phyloP scores from a whole-genome alignment of 2,113 vertebrate genomes.

The Archocentrus centrarchus region DNA sequence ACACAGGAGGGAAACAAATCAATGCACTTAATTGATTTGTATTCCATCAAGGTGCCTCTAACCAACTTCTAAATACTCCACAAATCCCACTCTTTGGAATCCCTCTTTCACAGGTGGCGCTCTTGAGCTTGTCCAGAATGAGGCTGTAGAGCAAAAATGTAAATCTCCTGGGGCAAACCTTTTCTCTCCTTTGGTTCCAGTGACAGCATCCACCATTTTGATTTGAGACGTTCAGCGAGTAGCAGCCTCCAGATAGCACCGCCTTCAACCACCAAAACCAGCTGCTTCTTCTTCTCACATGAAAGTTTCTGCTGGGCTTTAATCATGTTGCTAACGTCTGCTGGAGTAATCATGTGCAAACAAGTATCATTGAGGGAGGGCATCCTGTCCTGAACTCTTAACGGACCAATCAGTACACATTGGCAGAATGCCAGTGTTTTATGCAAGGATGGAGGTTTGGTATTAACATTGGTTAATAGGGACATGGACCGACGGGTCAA shows the following conservation, averaged over 20 bases:
- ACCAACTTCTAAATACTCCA: not conserved
- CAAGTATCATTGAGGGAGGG: not conserved
- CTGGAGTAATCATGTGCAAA: not conserved
- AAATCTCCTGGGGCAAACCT: no score
- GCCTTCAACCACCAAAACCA: not conserved
- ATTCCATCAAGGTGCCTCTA: not conserved
- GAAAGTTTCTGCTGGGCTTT: not conserved
- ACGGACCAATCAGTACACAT: no score
- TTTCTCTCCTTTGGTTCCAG: no score
- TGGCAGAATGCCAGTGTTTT: not conserved
- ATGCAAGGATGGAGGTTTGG: no score
- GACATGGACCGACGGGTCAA: no score
- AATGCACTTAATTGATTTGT: not conserved
- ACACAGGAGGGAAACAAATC: not conserved
- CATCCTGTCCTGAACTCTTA: not conserved
- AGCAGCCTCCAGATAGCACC: no score
- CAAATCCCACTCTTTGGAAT: not conserved
- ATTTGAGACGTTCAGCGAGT: not conserved
- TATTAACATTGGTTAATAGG: no score
- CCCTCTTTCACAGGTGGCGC: not conserved
- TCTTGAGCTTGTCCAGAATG: not conserved
- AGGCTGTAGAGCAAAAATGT: not conserved
- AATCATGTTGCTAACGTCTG: no score
- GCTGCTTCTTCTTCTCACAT: not conserved
- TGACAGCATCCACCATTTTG: not conserved